phyloP scores from a whole-genome alignment of 2,888 invertebrate species.

The Phengaris arion region DNA sequence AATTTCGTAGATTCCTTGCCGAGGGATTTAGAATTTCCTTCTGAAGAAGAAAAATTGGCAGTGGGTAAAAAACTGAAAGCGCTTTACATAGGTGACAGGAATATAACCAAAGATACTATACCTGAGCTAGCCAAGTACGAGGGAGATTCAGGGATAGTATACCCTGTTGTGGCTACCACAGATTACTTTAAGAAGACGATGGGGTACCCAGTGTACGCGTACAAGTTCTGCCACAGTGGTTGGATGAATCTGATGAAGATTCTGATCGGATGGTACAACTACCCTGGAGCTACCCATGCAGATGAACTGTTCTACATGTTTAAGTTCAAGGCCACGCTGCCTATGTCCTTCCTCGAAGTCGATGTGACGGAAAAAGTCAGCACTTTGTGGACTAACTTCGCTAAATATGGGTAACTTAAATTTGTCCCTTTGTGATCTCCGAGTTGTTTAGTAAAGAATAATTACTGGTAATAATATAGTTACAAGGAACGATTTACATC shows the following conservation, averaged over 20 bases:
- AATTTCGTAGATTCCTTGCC: constrained; percentile 58
- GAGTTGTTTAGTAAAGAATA: too few relatives aligned
- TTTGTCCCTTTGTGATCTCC: neutral
- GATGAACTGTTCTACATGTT: constrained; percentile 73
- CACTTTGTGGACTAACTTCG: constrained; percentile 68
- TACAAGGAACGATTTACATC: too few relatives aligned
- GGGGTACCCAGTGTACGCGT: constrained; percentile 53
- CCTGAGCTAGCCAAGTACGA: constrained; percentile 58
- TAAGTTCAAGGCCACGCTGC: constrained; percentile 48
- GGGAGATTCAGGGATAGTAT: constrained; percentile 63
- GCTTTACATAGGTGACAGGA: constrained; percentile 66
- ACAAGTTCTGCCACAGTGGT: constrained; percentile 62
- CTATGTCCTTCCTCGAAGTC: constrained; percentile 49
- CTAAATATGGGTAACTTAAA: constrained; percentile 59
- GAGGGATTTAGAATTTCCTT: constrained; percentile 56
- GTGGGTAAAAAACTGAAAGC: constrained; percentile 53
- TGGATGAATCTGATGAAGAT: constrained; percentile 62
- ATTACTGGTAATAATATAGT: too few relatives aligned
- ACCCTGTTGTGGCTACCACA: constrained; percentile 54
- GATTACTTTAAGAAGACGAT: constrained; percentile 52
- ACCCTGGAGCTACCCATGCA: constrained; percentile 67
- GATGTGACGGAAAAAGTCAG: constrained; percentile 55
- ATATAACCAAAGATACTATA: constrained; percentile 54
- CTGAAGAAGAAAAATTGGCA: constrained; percentile 46
- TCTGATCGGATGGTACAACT: constrained; percentile 48